These are phyloP conservation scores for Marmota monax DNA, from an alignment of 2,113 vertebrate species.

Conservation along the genomic window DNA sequence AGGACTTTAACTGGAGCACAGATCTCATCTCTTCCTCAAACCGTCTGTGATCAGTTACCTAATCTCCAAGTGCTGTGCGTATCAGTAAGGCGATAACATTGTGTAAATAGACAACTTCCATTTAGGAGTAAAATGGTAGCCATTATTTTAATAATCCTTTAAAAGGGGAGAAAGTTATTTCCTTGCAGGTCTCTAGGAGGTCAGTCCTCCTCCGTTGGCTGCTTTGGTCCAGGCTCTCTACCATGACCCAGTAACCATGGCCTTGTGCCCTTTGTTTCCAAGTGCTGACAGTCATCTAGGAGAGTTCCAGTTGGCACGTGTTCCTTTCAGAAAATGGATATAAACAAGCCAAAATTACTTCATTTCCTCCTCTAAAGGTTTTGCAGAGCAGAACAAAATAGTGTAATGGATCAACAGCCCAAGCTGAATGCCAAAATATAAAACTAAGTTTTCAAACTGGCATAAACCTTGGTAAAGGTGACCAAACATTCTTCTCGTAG, in stretches of 20 bases:
- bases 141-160: constrained; percentile 45
- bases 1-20: constrained; percentile 96
- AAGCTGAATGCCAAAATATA: constrained; percentile 62
- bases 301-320: not conserved
- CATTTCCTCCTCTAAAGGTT: constrained; percentile 48
- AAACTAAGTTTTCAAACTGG: constrained; percentile 3
- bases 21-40: constrained; percentile 92
- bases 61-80: constrained; percentile 96
- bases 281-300: not conserved
- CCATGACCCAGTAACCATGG: not conserved
- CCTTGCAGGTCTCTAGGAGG: constrained; percentile 55
- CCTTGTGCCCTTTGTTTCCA: not conserved
- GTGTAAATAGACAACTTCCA: constrained; percentile 71
- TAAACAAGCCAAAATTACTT: constrained; percentile 36
- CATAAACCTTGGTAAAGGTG: constrained; percentile 32
- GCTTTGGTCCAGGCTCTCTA: not conserved
- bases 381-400: constrained; percentile 42
- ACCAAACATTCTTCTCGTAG: not conserved
- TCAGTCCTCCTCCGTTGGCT: not conserved
- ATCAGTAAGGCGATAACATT: constrained; percentile 79
- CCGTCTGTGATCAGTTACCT: constrained; percentile 93
- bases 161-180: constrained; percentile 37
- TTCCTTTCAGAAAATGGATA: constrained; percentile 67
- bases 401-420: not conserved
- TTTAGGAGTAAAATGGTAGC: constrained; percentile 45